These are phyloP conservation scores for Diplosoma virens DNA, from an alignment of 23 tunicate species.

Conservation along the genomic window DNA sequence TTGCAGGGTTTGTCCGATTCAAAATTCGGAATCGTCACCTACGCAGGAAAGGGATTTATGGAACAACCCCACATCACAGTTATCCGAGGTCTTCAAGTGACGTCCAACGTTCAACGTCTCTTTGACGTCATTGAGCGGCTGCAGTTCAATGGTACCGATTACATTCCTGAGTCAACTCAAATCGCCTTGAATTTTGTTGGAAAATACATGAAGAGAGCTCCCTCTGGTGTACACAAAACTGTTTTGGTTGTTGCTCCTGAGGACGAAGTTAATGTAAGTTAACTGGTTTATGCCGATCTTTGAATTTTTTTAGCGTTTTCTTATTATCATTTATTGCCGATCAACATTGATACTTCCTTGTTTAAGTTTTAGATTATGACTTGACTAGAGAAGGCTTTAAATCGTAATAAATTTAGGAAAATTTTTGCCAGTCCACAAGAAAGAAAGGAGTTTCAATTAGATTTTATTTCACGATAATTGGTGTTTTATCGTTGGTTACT, in stretches of 20 bases:
- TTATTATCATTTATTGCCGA: background rate
- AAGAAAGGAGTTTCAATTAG: too few species aligned
- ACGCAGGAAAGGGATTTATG: conserved; percentile 10
- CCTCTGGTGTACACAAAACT: conserved; percentile 5
- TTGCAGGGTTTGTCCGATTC: conserved; percentile 22
- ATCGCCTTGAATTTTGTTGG: conserved; percentile 14
- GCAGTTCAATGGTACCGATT: conserved; percentile 11
- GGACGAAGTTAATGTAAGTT: conserved; percentile 2
- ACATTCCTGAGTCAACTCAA: background rate
- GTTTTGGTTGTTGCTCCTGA: conserved; percentile 26
- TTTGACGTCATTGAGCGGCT: background rate
- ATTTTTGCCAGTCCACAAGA: too few species aligned
- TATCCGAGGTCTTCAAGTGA: background rate
- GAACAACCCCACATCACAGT: background rate
- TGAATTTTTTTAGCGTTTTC: background rate
- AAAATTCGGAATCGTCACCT: conserved; percentile 17
- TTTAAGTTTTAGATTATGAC: too few species aligned
- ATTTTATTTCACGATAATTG: too few species aligned
- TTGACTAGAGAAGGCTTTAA: too few species aligned
- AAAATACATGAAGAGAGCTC: background rate
- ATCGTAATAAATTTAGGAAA: too few species aligned
- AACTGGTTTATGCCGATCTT: background rate
- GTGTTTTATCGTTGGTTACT: too few species aligned
- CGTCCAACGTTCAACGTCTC: background rate
- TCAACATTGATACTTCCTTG: too few species aligned